Evolutionary conservation across 2,888 invertebrate genomes (phyloP), one percentile per base, ranked within the genome.

Genomic region (Emmelina monodactyla): DNA sequence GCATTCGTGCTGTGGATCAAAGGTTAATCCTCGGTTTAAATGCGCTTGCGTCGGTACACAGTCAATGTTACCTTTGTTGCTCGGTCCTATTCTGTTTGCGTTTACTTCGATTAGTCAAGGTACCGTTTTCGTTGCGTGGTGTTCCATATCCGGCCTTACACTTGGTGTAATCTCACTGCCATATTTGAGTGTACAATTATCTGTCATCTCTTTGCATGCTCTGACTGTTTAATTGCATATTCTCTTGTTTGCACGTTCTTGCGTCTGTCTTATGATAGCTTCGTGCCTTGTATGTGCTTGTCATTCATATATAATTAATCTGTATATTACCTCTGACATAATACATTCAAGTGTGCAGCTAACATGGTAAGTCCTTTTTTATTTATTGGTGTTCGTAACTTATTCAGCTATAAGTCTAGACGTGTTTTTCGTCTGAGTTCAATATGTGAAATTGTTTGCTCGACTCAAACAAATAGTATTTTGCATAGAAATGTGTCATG

Each of bases 21-120:
- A 25, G 25, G 25, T 25, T 9, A 25, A 25, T 9, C 25, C 25
- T 25, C n/a, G 11, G 9, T 25, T 9, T 25, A 11, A 25, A 25
- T 25, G 25, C 25, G 25, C 3, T n/a, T n/a, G n/a, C 25, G 25
- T 25, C n/a, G n/a, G 5, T 9, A 25, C 25, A 25, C 9, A 25
- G 25, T 25, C 25, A 25, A 25, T 25, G 25, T 29, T 29, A 29
- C 12, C 29, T 4, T 14, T 14, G 12, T 49, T 42, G 52, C 54
- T 55, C 46, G 52, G 58, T 53, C 59, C 63, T 53, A 60, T 62
- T 60, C 62, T 52, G 47, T 53, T 46, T 53, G 51, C 48, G 55
- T 58, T 55, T 57, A 55, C 51, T 41, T 48, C 59, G 61, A 76
- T 78, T 78, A 76, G 73, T 76, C 69, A 72, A 68, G 72, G 66